These are phyloP conservation scores for Solenopsis fugax DNA, from an alignment of 1,140 invertebrate species.

Conservation along the genomic window DNA sequence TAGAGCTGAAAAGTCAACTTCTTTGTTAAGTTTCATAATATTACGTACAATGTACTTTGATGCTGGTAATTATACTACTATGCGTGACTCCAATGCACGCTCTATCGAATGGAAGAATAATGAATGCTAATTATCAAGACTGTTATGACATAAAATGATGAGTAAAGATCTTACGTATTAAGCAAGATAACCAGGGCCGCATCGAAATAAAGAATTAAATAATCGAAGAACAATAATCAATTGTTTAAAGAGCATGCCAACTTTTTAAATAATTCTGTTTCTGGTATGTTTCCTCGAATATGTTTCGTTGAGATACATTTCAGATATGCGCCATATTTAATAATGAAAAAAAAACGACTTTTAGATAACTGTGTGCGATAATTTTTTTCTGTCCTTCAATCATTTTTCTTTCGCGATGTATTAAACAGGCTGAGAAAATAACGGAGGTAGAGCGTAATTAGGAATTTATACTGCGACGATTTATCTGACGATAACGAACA, in stretches of 20 bases:
- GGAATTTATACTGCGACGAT: neutral
- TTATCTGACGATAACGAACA: neutral
- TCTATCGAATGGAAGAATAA: slow-evolving; percentile 34
- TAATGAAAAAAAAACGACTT: neutral
- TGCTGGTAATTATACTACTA: slow-evolving; percentile 12
- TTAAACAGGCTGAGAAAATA: neutral
- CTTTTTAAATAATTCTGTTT: slow-evolving; percentile 6
- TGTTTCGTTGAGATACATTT: neutral
- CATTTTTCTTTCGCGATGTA: neutral
- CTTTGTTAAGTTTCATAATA: slow-evolving; percentile 15
- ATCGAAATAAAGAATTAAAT: neutral
- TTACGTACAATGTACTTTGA: slow-evolving; percentile 2
- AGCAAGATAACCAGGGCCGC: neutral
- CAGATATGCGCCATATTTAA: neutral
- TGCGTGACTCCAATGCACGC: slow-evolving; percentile 10
- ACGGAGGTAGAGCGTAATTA: neutral
- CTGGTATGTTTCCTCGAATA: neutral
- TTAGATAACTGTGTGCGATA: neutral
- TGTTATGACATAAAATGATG: slow-evolving; percentile 33
- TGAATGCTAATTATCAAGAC: neutral
- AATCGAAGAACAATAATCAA: neutral
- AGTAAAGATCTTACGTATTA: slow-evolving; percentile 25
- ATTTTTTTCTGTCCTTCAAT: neutral
- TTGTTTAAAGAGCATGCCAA: neutral
- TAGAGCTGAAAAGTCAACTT: neutral